phyloP scores from a whole-genome alignment of 2,113 vertebrate genomes.

The Psittacus erithacus region DNA sequence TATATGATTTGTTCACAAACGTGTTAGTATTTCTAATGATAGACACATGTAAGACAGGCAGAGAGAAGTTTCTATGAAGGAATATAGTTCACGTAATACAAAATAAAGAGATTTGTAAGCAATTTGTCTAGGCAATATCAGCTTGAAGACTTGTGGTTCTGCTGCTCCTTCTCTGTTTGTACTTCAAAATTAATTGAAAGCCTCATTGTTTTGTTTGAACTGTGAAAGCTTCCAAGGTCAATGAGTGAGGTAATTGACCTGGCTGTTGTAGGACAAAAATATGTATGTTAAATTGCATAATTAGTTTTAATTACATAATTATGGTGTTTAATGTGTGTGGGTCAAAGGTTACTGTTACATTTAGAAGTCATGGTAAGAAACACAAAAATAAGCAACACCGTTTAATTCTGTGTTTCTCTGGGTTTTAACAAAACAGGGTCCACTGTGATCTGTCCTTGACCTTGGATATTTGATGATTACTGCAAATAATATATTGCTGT shows the following conservation, averaged over 20 bases:
- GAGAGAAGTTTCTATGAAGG: background rate
- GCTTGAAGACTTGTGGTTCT: constrained; percentile 1
- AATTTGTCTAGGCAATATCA: background rate
- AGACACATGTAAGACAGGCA: background rate
- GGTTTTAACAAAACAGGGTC: constrained; percentile 60
- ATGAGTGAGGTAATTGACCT: constrained; percentile 89
- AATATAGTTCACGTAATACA: background rate
- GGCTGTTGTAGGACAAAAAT: constrained; percentile 80
- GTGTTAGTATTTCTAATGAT: background rate
- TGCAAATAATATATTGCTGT: constrained; percentile 65
- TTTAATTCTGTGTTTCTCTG: constrained; percentile 69
- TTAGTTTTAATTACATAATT: constrained; percentile 98
- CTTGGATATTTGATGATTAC: constrained; percentile 78
- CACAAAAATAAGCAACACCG: constrained; percentile 69
- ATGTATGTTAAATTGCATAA: constrained; percentile 92
- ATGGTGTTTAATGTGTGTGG: constrained; percentile 86
- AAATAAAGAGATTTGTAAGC: background rate
- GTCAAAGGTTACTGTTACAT: constrained; percentile 90
- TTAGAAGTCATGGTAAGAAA: constrained; percentile 75
- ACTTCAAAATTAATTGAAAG: constrained; percentile 88
- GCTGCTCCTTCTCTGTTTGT: constrained; percentile 67
- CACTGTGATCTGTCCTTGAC: constrained; percentile 81
- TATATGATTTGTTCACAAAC: background rate
- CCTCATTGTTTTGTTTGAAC: constrained; percentile 86
- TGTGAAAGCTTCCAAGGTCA: constrained; percentile 89